These are phyloP conservation scores for Corythaeola cristata DNA, from an alignment of 2,113 vertebrate species.

Conservation along the genomic window DNA sequence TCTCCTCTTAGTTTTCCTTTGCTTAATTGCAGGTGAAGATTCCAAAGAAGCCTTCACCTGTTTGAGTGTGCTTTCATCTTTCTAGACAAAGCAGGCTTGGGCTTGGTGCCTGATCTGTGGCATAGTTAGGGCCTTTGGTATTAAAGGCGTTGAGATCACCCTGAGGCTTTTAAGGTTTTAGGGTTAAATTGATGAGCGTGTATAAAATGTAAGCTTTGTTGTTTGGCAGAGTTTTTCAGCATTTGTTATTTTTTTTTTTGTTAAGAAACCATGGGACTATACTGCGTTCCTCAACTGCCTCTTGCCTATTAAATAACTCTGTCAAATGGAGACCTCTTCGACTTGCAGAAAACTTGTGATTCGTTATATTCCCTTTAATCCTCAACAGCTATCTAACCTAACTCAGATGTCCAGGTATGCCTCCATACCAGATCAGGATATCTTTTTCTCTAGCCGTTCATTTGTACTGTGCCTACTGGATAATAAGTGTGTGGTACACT, in stretches of 20 bases:
- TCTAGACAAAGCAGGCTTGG: slow-evolving; percentile 77
- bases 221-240: slow-evolving; percentile 73
- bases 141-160: slow-evolving; percentile 78
- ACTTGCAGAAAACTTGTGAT: slow-evolving; percentile 33
- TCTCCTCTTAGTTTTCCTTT: slow-evolving; percentile 74
- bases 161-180: slow-evolving; percentile 75
- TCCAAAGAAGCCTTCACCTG: slow-evolving; percentile 80
- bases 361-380: background rate
- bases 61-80: slow-evolving; percentile 79
- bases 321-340: background rate
- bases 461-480: background rate
- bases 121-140: slow-evolving; percentile 70
- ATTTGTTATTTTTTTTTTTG: slow-evolving; percentile 70
- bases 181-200: slow-evolving; percentile 78
- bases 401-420: background rate
- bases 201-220: slow-evolving; percentile 81
- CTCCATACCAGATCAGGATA: background rate
- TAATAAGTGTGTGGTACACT: background rate
- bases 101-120: slow-evolving; percentile 78
- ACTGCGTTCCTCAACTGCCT: slow-evolving; percentile 18
- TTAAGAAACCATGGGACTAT: background rate
- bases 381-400: background rate
- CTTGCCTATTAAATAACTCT: background rate
- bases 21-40: slow-evolving; percentile 83
- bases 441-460: background rate